phyloP scores from a whole-genome alignment of 2,113 vertebrate species.

The Strix uralensis region DNA sequence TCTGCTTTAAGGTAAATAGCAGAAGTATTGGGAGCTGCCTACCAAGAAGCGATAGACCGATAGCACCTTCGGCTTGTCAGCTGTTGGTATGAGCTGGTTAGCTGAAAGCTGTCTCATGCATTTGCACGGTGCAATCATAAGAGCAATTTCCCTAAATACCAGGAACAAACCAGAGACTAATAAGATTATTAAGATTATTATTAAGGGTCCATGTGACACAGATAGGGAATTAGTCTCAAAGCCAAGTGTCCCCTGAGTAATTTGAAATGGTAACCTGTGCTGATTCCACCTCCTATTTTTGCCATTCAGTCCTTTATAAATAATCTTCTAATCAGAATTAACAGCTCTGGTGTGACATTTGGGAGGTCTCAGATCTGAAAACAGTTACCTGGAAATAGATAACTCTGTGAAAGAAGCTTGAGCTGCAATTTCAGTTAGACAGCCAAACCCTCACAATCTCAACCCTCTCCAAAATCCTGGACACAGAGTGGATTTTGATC shows the following conservation, averaged over 20 bases:
- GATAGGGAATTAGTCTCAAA: not conserved
- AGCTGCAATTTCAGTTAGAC: not conserved
- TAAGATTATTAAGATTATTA: not conserved
- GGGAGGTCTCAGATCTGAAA: not conserved
- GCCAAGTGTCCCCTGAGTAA: not conserved
- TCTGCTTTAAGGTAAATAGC: not conserved
- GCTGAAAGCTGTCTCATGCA: not conserved
- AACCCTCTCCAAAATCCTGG: not conserved
- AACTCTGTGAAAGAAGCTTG: not conserved
- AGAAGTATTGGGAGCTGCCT: not conserved
- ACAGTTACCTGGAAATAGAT: not conserved
- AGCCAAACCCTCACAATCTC: not conserved
- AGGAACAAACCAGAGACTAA: not conserved
- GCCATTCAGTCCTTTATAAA: not conserved
- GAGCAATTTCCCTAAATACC: not conserved
- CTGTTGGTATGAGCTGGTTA: not conserved
- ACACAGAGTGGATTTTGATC: not conserved
- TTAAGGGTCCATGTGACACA: not conserved
- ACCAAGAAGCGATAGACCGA: fast-evolving
- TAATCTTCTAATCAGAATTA: not conserved
- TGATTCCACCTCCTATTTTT: not conserved
- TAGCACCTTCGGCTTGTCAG: not conserved
- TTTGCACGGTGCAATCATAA: not conserved
- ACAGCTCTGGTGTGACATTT: not conserved
- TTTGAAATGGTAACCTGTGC: not conserved